phyloP scores from a whole-genome alignment of 2,113 vertebrate genomes.

The Dicerorhinus sumatrensis region DNA sequence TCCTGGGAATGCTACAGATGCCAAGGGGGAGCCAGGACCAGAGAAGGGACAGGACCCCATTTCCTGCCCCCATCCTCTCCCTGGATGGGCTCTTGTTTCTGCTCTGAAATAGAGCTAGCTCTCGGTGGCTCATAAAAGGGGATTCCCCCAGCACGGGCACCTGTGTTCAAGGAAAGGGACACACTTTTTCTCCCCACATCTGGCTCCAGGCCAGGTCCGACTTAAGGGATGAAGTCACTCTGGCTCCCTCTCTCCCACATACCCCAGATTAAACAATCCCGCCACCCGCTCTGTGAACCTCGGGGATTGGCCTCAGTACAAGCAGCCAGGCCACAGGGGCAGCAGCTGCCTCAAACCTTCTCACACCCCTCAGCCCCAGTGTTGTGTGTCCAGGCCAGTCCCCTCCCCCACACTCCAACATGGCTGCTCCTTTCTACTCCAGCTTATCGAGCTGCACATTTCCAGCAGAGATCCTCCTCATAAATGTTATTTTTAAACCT shows the following conservation, averaged over 20 bases:
- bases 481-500: constrained; percentile 77
- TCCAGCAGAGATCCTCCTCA: constrained; percentile 51
- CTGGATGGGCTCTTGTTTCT: background rate
- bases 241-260: background rate
- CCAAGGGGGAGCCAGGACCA: background rate
- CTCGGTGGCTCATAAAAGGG: background rate
- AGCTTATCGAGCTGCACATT: constrained; percentile 56
- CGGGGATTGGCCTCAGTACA: background rate
- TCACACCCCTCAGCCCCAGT: background rate
- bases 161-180: background rate
- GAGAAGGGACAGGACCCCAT: background rate
- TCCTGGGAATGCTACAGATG: background rate
- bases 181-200: background rate
- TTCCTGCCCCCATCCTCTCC: background rate
- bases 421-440: background rate
- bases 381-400: background rate
- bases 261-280: background rate
- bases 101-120: background rate
- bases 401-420: background rate
- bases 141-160: background rate
- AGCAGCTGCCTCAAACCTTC: background rate
- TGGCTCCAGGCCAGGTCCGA: constrained; percentile 1
- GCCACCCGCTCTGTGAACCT: background rate
- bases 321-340: background rate
- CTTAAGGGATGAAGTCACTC: constrained; percentile 15